Percentiles rank a stretch among this genome's conserved stretches.
Conservation (phyloP, 2,797 vertebrate genomes). For the Bovichtus diacanthus region DNA sequence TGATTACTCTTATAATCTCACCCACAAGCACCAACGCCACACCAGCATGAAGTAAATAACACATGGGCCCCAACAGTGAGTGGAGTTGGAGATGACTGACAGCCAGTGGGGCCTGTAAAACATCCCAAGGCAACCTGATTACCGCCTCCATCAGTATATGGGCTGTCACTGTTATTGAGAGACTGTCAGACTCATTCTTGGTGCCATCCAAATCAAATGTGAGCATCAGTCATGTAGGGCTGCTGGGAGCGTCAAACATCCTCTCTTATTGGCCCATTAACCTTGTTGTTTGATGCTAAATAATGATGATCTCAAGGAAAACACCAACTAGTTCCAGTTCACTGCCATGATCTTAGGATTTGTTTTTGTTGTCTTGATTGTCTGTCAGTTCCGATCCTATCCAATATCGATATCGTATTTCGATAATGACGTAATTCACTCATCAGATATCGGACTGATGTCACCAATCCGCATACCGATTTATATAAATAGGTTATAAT, state of each 20-base stretch:
- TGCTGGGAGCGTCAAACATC: constrained; percentile 72
- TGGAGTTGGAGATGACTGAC: constrained; percentile 70
- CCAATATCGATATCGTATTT: no score
- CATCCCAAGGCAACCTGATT: constrained; percentile 75
- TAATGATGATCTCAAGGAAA: constrained; percentile 71
- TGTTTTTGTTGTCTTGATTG: constrained; percentile 20
- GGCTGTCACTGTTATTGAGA: constrained; percentile 78
- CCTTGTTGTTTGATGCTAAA: constrained; percentile 78
- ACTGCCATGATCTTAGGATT: constrained; percentile 13
- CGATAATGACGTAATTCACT: no score
- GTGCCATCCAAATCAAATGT: constrained; percentile 78
- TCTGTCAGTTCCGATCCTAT: no score
- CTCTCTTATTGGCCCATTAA: constrained; percentile 79
- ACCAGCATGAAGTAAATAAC: constrained; percentile 58
- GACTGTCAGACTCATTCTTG: constrained; percentile 74
- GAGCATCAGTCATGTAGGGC: constrained; percentile 76
- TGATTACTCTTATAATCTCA: constrained; percentile 64
- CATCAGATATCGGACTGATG: no score
- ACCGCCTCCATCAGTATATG: constrained; percentile 70
- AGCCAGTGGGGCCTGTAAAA: constrained; percentile 77
- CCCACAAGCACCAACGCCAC: constrained; percentile 33
- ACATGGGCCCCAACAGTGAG: constrained; percentile 39
- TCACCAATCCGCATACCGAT: no score
- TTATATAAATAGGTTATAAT: no score
- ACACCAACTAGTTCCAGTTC: constrained; percentile 36